Conservation (phyloP, 2,888 invertebrate species). For the Chorisops tibialis region DNA sequence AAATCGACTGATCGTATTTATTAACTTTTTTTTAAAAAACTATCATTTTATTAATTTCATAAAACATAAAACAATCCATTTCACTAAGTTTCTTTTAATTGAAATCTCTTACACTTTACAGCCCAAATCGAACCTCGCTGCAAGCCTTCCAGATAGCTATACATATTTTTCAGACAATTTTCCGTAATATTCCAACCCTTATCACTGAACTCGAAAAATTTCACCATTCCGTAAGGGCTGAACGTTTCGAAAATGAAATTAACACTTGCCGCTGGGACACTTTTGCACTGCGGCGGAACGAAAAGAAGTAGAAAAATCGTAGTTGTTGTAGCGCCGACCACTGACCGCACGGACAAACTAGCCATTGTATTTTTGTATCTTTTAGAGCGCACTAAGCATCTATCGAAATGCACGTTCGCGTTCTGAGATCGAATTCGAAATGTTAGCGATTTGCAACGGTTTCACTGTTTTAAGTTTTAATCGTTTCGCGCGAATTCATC, state of each 20-base stretch:
- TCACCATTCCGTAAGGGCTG: conserved; percentile 41
- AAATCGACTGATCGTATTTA: too few relatives aligned
- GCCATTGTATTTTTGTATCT: too few relatives aligned
- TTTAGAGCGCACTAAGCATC: too few relatives aligned
- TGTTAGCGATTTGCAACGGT: background rate
- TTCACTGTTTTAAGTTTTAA: conserved; percentile 7
- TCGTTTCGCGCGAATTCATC: conserved; percentile 10
- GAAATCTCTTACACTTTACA: conserved; percentile 40
- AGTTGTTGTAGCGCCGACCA: too few relatives aligned
- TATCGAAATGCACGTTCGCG: background rate
- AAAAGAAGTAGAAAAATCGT: background rate
- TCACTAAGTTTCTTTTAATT: background rate
- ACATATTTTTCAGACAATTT: conserved; percentile 42
- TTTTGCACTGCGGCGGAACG: background rate
- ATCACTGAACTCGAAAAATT: conserved; percentile 46
- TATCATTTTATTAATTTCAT: too few relatives aligned
- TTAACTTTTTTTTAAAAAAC: too few relatives aligned
- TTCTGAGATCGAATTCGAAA: background rate
- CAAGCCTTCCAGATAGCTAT: conserved; percentile 42
- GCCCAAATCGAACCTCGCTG: conserved; percentile 43
- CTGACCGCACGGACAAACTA: too few relatives aligned
- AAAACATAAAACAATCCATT: background rate
- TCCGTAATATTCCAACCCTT: conserved; percentile 45
- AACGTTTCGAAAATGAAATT: conserved; percentile 44
- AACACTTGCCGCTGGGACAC: conserved; percentile 36